These are phyloP conservation scores for Panagrolaimus sp. DNA, from an alignment of 1,140 invertebrate species.

Conservation along the genomic window DNA sequence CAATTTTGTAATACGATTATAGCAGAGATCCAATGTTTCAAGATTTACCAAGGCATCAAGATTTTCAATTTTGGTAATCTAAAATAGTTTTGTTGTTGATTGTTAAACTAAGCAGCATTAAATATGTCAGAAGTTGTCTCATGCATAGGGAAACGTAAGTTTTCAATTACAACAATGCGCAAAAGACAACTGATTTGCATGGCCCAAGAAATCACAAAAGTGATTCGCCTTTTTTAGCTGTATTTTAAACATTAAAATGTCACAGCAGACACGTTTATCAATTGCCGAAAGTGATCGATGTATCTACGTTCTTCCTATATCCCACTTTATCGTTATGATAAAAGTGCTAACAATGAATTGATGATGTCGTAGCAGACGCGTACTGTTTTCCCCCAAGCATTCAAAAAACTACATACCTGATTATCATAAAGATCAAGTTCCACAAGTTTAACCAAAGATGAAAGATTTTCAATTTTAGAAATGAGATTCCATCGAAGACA, in stretches of 20 bases:
- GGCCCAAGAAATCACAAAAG: no score
- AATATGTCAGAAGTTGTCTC: slow-evolving; percentile 1
- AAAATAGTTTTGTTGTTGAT: no score
- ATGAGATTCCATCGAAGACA: slow-evolving; percentile 48
- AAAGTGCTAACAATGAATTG: no score
- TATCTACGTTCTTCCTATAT: no score
- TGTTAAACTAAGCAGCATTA: neutral
- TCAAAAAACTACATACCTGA: slow-evolving; percentile 66
- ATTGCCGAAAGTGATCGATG: no score
- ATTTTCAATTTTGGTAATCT: slow-evolving; percentile 73
- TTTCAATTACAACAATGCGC: neutral
- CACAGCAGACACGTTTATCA: no score
- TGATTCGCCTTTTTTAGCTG: no score
- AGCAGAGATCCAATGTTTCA: slow-evolving; percentile 91
- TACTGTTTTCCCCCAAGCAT: neutral
- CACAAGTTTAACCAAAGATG: slow-evolving; percentile 64
- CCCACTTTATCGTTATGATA: no score
- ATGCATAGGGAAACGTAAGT: neutral
- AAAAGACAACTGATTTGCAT: no score
- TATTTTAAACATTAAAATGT: no score
- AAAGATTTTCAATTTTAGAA: slow-evolving; percentile 46
- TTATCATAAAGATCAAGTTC: slow-evolving; percentile 95
- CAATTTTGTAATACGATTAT: slow-evolving; percentile 86
- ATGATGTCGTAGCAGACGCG: no score
- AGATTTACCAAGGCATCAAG: slow-evolving; percentile 78